Percentiles rank a stretch among this genome's conserved stretches.
phyloP scores from a whole-genome alignment of 2,888 invertebrate genomes.

The Hypena proboscidalis region DNA sequence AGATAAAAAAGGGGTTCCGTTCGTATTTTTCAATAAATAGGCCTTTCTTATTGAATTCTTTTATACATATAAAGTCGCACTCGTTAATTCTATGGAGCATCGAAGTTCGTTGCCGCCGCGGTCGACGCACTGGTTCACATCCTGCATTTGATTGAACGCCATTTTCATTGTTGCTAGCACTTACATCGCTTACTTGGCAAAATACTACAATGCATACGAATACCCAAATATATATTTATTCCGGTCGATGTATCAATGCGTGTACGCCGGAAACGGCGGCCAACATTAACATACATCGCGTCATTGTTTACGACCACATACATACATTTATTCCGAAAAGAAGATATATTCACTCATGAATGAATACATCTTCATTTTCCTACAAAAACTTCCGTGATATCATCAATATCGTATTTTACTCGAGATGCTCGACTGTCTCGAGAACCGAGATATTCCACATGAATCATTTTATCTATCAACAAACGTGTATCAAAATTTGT shows the following conservation, averaged over 20 bases:
- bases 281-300: conserved; percentile 49
- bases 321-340: too few species aligned
- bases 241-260: conserved; percentile 34
- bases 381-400: conserved; percentile 15
- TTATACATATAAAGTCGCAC: conserved; percentile 21
- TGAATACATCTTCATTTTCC: conserved; percentile 25
- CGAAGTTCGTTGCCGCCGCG: conserved; percentile 67
- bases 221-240: conserved; percentile 56
- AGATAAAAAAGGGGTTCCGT: too few species aligned
- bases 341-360: too few species aligned
- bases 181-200: conserved; percentile 44
- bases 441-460: conserved; percentile 20
- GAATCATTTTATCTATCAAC: conserved; percentile 24
- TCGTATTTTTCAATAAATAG: conserved; percentile 6
- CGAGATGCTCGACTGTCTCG: not conserved
- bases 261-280: conserved; percentile 47
- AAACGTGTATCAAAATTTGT: conserved; percentile 29
- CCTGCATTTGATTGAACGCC: conserved; percentile 62
- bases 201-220: conserved; percentile 39
- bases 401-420: conserved; percentile 22
- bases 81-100: conserved; percentile 57
- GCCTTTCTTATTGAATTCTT: conserved; percentile 22
- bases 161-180: conserved; percentile 63
- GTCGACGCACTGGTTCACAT: conserved; percentile 72
- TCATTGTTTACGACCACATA: conserved; percentile 48